Conservation (phyloP, 1,140 invertebrate genomes). For the Panulirus ornatus region DNA sequence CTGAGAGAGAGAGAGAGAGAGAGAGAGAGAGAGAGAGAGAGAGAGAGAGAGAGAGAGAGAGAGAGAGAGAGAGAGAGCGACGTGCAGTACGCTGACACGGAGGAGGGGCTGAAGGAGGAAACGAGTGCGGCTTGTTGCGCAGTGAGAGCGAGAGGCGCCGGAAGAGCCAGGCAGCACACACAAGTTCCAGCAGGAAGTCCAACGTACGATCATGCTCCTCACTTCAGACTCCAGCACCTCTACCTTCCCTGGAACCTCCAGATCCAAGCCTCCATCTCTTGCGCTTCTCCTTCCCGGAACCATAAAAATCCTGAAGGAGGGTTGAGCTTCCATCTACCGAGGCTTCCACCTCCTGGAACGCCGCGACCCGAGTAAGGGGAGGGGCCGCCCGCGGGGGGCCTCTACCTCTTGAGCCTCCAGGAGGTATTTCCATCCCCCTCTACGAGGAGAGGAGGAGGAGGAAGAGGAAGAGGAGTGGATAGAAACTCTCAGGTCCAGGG, state of each 20-base stretch:
- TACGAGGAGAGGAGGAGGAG: too few relatives aligned
- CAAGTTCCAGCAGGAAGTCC: too few relatives aligned
- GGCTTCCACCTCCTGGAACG: neutral
- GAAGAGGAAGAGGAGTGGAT: too few relatives aligned
- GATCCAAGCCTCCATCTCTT: neutral
- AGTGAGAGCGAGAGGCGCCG: neutral
- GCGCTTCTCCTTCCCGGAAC: too few relatives aligned
- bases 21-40: slow-evolving; percentile 47
- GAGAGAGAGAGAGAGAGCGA: neutral
- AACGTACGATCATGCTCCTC: too few relatives aligned
- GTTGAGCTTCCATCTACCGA: too few relatives aligned
- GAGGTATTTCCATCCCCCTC: too few relatives aligned
- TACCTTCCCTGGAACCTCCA: neutral
- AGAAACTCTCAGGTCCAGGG: too few relatives aligned
- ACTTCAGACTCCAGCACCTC: too few relatives aligned
- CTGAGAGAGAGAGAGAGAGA: neutral
- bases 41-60: slow-evolving; percentile 48
- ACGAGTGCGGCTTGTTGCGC: neutral
- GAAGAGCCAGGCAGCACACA: neutral
- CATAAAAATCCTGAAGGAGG: too few relatives aligned
- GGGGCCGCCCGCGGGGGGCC: too few relatives aligned
- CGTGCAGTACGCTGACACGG: neutral
- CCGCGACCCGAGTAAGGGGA: neutral
- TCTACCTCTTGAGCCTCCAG: too few relatives aligned
- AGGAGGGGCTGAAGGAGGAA: neutral